These are phyloP conservation scores for Melanotaenia nigrans DNA, from an alignment of 2,797 vertebrate species.

Conservation along the genomic window DNA sequence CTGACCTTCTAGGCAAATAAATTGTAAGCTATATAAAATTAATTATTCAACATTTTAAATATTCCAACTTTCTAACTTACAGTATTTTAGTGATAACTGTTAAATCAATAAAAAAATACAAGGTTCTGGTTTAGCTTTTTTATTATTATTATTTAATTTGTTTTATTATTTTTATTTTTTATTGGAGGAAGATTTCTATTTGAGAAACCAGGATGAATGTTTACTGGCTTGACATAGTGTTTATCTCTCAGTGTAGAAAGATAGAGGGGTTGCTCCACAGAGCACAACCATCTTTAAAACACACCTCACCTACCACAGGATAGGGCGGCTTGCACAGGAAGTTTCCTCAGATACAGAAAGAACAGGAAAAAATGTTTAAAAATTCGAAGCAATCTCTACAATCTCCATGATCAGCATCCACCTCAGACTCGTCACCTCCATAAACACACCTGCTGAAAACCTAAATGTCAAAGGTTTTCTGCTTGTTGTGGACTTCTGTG, in stretches of 20 bases:
- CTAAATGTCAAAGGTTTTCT: conserved; percentile 8
- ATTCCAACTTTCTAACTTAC: not conserved
- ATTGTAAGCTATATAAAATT: not conserved
- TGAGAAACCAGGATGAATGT: not conserved
- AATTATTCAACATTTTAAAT: not conserved
- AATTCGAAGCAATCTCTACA: not conserved
- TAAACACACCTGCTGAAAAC: conserved; percentile 15
- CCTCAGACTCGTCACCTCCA: conserved; percentile 1
- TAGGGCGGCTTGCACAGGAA: too few relatives aligned
- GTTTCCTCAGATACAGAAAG: not conserved
- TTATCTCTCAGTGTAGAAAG: not conserved
- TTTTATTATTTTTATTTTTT: not conserved
- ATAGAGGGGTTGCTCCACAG: not conserved
- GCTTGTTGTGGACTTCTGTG: conserved; percentile 12
- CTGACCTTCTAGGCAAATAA: not conserved
- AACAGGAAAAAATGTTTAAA: not conserved
- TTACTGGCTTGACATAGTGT: not conserved
- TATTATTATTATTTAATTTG: too few relatives aligned
- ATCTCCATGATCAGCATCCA: conserved; percentile 21
- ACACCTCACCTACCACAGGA: conserved; percentile 1
- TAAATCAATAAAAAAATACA: not conserved
- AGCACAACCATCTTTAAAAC: conserved; percentile 1
- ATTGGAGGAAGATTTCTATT: not conserved
- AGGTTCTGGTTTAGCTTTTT: too few relatives aligned
- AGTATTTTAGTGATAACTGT: not conserved